Conservation (phyloP, 2,113 vertebrate genomes). For the Tonatia bakeri region DNA sequence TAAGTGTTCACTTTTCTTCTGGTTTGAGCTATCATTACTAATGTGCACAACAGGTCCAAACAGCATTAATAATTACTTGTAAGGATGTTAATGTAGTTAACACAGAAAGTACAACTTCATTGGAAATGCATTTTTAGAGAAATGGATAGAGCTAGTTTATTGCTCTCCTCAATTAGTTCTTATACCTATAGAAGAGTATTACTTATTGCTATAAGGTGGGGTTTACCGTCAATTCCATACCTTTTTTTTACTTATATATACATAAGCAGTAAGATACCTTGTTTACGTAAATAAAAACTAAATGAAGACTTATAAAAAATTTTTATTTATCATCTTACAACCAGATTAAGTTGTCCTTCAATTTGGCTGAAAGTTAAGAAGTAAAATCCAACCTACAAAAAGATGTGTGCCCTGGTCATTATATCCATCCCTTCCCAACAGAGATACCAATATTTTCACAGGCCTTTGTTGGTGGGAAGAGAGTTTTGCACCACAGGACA, state of each 20-base stretch:
- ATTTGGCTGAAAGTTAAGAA: constrained; percentile 9
- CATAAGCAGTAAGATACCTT: background rate
- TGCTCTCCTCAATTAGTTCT: background rate
- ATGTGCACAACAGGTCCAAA: background rate
- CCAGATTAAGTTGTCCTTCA: background rate
- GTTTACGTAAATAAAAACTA: background rate
- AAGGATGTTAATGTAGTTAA: constrained; percentile 34
- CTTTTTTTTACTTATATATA: background rate
- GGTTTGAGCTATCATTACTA: background rate
- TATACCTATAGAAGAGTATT: background rate
- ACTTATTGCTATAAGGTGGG: background rate
- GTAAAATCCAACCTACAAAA: background rate
- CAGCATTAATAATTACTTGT: constrained; percentile 32
- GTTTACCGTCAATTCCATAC: background rate
- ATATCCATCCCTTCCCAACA: background rate
- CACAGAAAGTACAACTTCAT: background rate
- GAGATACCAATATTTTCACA: background rate
- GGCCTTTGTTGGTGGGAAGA: background rate
- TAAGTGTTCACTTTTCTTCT: constrained; percentile 19
- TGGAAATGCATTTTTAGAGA: constrained; percentile 10
- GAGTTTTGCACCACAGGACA: background rate
- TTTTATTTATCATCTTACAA: background rate
- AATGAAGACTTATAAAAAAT: background rate
- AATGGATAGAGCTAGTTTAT: background rate
- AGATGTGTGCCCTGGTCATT: background rate